Evolutionary conservation across 1,140 invertebrate species (phyloP).

Genomic region (Anastatus disparis): DNA sequence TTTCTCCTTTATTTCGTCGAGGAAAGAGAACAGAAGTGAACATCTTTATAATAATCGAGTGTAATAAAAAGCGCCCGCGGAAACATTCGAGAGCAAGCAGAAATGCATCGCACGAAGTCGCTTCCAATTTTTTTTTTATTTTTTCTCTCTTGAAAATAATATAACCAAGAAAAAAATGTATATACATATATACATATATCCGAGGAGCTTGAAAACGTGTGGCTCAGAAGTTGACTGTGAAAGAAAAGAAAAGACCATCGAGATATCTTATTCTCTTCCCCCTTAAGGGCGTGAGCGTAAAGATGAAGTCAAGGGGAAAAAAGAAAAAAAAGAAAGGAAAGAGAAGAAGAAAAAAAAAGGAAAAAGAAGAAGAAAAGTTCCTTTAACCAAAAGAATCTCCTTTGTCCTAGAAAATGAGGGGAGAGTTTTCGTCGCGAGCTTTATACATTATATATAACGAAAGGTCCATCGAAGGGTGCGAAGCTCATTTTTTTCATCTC

Average conservation of each 20-base stretch:
- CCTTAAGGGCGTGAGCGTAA: constrained; percentile 25
- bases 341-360: too few relatives aligned
- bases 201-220: too few relatives aligned
- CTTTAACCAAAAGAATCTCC: too few relatives aligned
- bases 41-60: constrained; percentile 22
- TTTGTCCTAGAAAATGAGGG: constrained; percentile 55
- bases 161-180: neutral
- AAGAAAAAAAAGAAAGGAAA: too few relatives aligned
- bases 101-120: neutral
- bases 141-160: too few relatives aligned
- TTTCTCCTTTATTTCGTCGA: too few relatives aligned
- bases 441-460: too few relatives aligned
- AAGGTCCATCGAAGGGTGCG: constrained; percentile 43
- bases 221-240: neutral
- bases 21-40: too few relatives aligned
- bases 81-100: constrained; percentile 6
- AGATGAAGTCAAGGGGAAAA: constrained; percentile 25
- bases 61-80: constrained; percentile 23
- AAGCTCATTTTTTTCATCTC: constrained; percentile 48
- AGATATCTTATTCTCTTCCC: neutral
- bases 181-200: too few relatives aligned
- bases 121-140: too few relatives aligned
- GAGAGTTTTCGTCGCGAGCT: constrained; percentile 52
- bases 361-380: too few relatives aligned
- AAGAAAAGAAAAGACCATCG: neutral